These are phyloP conservation scores for Centrocercus urophasianus DNA, from an alignment of 2,113 vertebrate species.

Conservation along the genomic window DNA sequence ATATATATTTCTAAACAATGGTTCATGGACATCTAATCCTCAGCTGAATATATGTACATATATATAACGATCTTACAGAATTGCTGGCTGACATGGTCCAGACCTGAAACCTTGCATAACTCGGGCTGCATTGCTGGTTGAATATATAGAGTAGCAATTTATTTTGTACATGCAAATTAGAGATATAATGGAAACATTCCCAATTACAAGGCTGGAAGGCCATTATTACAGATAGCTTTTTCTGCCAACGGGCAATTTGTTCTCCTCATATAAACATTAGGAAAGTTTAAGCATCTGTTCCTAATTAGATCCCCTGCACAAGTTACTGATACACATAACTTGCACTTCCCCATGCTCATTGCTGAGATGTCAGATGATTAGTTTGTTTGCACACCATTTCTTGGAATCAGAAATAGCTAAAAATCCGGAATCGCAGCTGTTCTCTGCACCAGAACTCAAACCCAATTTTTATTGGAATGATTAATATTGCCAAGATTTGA, in stretches of 20 bases:
- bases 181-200: slow-evolving; percentile 34
- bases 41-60: slow-evolving; percentile 7
- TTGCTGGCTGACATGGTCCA: slow-evolving; percentile 37
- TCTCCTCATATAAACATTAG: slow-evolving; percentile 51
- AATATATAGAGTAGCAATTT: background rate
- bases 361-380: slow-evolving; percentile 47
- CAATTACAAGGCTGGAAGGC: background rate
- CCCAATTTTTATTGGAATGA: slow-evolving; percentile 28
- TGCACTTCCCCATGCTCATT: background rate
- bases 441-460: slow-evolving; percentile 47
- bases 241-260: slow-evolving; percentile 59
- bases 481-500: slow-evolving; percentile 46
- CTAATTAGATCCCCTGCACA: slow-evolving; percentile 59
- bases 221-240: slow-evolving; percentile 55
- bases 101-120: background rate
- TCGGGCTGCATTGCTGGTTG: background rate
- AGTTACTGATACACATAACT: slow-evolving; percentile 33
- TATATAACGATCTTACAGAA: background rate
- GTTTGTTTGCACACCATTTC: slow-evolving; percentile 50
- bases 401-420: slow-evolving; percentile 30
- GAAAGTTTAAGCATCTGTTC: slow-evolving; percentile 63
- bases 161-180: slow-evolving; percentile 63
- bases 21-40: background rate
- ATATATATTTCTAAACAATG: background rate
- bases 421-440: slow-evolving; percentile 32